Conservation (phyloP, 2,888 invertebrate genomes). For the Pediacus dermestoides region DNA sequence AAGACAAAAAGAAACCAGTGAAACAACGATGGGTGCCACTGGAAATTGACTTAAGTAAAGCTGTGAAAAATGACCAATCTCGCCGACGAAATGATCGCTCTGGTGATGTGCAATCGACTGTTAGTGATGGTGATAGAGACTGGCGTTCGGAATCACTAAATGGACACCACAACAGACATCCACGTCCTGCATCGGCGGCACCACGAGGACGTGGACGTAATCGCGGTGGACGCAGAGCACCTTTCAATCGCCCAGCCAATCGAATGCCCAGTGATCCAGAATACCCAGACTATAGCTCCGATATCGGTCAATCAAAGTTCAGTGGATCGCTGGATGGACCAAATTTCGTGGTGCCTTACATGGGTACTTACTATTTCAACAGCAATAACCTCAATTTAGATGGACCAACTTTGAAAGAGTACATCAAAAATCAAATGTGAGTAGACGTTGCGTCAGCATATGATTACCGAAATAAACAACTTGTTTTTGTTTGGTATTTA, state of each 20-base stretch:
- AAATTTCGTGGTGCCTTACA: conserved; percentile 51
- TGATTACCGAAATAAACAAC: too few species aligned
- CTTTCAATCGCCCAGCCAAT: conserved; percentile 47
- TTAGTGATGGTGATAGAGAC: conserved; percentile 47
- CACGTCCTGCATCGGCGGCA: conserved; percentile 40
- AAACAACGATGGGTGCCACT: conserved; percentile 90
- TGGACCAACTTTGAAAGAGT: conserved; percentile 68
- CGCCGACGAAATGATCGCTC: conserved; percentile 36
- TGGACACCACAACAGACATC: conserved; percentile 35
- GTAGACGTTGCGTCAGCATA: too few species aligned
- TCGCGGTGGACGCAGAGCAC: conserved; percentile 51
- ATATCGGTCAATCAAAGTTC: conserved; percentile 45
- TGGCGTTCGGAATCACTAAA: conserved; percentile 43
- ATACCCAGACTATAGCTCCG: conserved; percentile 51
- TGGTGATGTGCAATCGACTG: conserved; percentile 43
- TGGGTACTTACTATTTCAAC: conserved; percentile 62
- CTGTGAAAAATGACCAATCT: conserved; percentile 62
- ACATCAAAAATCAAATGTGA: conserved; percentile 89
- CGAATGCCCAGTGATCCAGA: conserved; percentile 51
- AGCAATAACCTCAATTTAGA: conserved; percentile 48
- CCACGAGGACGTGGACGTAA: conserved; percentile 51
- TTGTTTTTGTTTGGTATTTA: too few species aligned
- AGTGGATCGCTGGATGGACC: conserved; percentile 27
- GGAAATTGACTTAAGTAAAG: conserved; percentile 78
- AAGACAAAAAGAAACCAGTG: conserved; percentile 51